Percentiles rank a stretch among this genome's conserved stretches.
These are phyloP conservation scores for Anguilla rostrata DNA, from an alignment of 2,113 vertebrate genomes.

Conservation along the genomic window DNA sequence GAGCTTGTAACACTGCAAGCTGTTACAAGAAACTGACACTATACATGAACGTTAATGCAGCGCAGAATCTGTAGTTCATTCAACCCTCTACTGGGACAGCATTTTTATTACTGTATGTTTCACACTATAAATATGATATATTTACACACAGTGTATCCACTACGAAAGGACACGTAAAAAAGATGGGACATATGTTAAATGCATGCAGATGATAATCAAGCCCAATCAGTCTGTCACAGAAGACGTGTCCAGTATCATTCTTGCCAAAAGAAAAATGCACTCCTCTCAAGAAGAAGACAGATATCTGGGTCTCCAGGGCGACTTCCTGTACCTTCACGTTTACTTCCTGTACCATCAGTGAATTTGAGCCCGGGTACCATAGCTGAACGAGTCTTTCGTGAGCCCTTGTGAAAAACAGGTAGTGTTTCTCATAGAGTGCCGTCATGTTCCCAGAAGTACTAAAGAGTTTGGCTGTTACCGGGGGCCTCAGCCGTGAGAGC, in stretches of 20 bases:
- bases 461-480: neutral
- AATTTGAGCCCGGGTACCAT: neutral
- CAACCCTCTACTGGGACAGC: neutral
- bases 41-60: neutral
- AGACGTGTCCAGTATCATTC: neutral
- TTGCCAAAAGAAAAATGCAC: neutral
- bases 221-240: neutral
- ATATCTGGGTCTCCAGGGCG: neutral
- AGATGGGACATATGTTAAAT: neutral
- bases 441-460: conserved; percentile 5
- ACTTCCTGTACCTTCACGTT: neutral
- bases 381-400: conserved; percentile 3
- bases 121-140: neutral
- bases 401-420: neutral
- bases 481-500: neutral
- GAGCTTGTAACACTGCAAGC: neutral
- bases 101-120: neutral
- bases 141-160: neutral
- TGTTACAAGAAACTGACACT: neutral
- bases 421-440: neutral
- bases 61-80: neutral
- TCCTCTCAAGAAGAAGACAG: neutral
- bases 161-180: neutral
- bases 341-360: conserved; percentile 1
- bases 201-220: neutral